Base-by-base conservation (phyloP, 2,888 invertebrate genomes). In the Andrena haemorrhoa region DNA sequence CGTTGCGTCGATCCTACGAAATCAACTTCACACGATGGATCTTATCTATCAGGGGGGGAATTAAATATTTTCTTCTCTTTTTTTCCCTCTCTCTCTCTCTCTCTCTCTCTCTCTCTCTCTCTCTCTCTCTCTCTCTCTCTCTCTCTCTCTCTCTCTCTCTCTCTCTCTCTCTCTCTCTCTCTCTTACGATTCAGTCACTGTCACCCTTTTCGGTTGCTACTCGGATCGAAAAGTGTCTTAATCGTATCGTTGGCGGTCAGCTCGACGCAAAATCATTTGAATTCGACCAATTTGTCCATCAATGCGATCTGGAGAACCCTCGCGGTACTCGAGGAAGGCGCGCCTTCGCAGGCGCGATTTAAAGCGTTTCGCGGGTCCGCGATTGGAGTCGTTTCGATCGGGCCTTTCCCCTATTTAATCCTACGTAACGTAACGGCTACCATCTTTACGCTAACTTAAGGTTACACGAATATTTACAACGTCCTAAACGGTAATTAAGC, bases 401-500 rank as follows among this genome's bases (percentile, higher is more conserved):
- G 20, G n/a, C 31, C 33, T 51, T 26, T 35, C n/a, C 31, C 47
- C 41, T 41, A 29, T 60, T 63, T 68, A 51, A 69, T 69, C 68
- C 58, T 79, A 61, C 8, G 23, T 8, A 51, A 72, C 65, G 58
- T 33, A 60, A 75, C 23, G 41, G 58, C 71, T 76, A 53, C 58
- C 58, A n/a, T 47, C 70, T 51, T 81, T 61, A 53, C 61, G 70
- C 58, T 70, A 77, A 83, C 66, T 75, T 77, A 82, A 77, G 20
- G 69, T 68, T 63, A 58, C 71, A 60, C 49, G 68, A 83, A 64
- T 82, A 82, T 82, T 74, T 82, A 68, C 71, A 82, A 73, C 51
- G 41, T 71, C n/a, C 74, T 63, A 74, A 71, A 66, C 7, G 66
- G 70, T 56, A 74, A 83, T 82, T 60, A 82, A 69, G 66, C 64